These are phyloP conservation scores for Neoascia interrupta DNA, from an alignment of 2,888 invertebrate species.

Conservation along the genomic window DNA sequence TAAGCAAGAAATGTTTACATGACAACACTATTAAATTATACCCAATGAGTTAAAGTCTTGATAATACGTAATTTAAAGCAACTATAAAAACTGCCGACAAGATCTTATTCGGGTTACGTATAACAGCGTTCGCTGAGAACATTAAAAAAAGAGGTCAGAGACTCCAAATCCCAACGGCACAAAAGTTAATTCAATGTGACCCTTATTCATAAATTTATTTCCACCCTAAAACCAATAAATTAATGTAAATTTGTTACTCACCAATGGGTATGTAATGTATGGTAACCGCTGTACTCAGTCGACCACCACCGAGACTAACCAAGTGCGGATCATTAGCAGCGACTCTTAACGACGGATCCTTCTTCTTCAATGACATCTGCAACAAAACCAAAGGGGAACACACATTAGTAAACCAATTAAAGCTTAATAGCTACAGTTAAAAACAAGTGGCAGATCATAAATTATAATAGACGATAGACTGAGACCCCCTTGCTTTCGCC, in stretches of 20 bases:
- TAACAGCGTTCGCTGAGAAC: no score
- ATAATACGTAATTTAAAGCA: no score
- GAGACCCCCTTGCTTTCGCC: not conserved
- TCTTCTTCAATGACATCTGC: slow-evolving; percentile 79
- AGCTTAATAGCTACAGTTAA: slow-evolving; percentile 12
- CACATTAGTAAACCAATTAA: slow-evolving; percentile 17
- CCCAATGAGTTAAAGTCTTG: no score
- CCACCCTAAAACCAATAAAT: not conserved
- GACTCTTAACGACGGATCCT: slow-evolving; percentile 81
- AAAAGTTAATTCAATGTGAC: no score
- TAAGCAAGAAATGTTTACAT: no score
- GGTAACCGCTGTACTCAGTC: slow-evolving; percentile 95
- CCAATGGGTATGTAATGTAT: slow-evolving; percentile 94
- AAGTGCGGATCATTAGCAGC: slow-evolving; percentile 92
- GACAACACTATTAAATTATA: no score
- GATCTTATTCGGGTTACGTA: no score
- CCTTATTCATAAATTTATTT: not conserved
- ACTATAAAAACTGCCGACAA: no score
- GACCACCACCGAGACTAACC: slow-evolving; percentile 93
- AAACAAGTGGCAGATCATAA: slow-evolving; percentile 8
- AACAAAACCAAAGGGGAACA: slow-evolving; percentile 43
- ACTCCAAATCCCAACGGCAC: no score
- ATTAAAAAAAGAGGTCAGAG: no score
- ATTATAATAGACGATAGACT: not conserved
- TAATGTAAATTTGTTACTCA: slow-evolving; percentile 77